Base-by-base conservation (phyloP, 2,113 vertebrate genomes). In the Chaetodon trifascialis region DNA sequence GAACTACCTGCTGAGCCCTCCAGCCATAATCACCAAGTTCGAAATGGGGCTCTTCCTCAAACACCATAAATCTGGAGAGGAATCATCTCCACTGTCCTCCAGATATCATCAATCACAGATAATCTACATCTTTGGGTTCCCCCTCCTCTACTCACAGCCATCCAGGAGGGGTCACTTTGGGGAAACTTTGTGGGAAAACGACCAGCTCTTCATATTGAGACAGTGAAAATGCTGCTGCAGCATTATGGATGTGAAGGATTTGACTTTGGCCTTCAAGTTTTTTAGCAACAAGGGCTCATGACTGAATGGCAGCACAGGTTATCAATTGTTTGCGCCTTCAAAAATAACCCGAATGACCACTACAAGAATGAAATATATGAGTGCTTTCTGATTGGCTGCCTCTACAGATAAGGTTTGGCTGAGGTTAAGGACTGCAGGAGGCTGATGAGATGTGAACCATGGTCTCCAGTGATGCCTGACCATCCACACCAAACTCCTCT, bases 31-130 rank as follows among this genome's bases (percentile, higher is more conserved):
- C 91, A 90, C 62, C 51, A 21, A 14, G 52, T 74, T 84, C 82
- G 86, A 88, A 88, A 88, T 72, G 62, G 54, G 69, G 49, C 74
- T 84, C 84, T 68, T 86, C 86, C 76, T 79, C 82, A 87, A 63
- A 86, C 55, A 72, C 88, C 67, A 92, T 92, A 85, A 89, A 93
- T 92, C 87, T 83, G 80, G 38, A 44, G 67, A 69, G 74, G 63
- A 82, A 91, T 88, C 86, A 93, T 90, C 74, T 86, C 59, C 56
- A 82, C 71, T 56, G 72, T 90, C 83, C 83, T 84, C 83, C 71
- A 92, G 75, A 91, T 84, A 88, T 84, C 81, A 92, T 93, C 69
- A 85, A 80, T 93, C 89, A 86, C 55, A 83, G 66, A 86, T 90
- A 84, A 88, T 89, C 86, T 86, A n/a, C 16, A 21, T 84, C 47